phyloP scores from a whole-genome alignment of 2,888 invertebrate genomes.

The Drosophila nr. medialis region DNA sequence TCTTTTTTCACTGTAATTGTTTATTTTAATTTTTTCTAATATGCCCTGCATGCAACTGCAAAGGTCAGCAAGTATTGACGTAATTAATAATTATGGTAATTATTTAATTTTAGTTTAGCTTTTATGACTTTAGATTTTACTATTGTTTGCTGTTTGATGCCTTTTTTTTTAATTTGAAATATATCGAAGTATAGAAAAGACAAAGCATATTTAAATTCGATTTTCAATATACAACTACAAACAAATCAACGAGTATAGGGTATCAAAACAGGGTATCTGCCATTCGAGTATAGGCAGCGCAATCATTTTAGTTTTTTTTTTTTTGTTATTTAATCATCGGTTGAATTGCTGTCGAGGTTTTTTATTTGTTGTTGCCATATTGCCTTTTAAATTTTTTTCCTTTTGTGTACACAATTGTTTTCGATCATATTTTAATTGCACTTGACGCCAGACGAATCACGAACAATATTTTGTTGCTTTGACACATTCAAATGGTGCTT shows the following conservation, averaged over 20 bases:
- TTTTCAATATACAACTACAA: neutral
- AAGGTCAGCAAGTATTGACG: neutral
- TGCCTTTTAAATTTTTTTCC: slow-evolving; percentile 19
- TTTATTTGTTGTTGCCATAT: slow-evolving; percentile 19
- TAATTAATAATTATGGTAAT: neutral
- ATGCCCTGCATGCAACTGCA: neutral
- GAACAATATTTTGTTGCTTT: slow-evolving; percentile 36
- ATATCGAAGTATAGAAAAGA: neutral
- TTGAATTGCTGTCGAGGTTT: slow-evolving; percentile 29
- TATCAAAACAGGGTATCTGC: slow-evolving; percentile 11
- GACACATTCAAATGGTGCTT: slow-evolving; percentile 57
- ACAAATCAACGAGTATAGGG: neutral
- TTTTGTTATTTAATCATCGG: slow-evolving; percentile 21
- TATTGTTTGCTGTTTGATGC: neutral
- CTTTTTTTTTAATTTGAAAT: neutral
- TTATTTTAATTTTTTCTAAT: neutral
- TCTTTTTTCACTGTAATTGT: neutral
- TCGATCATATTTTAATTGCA: slow-evolving; percentile 60
- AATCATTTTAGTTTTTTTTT: neutral
- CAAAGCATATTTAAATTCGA: neutral
- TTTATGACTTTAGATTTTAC: neutral
- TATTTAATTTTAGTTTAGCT: neutral
- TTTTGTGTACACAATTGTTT: slow-evolving; percentile 47
- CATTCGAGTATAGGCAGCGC: neutral
- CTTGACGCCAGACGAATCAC: slow-evolving; percentile 55